phyloP scores from a whole-genome alignment of 2,113 vertebrate species.

The Apeltes quadracus region DNA sequence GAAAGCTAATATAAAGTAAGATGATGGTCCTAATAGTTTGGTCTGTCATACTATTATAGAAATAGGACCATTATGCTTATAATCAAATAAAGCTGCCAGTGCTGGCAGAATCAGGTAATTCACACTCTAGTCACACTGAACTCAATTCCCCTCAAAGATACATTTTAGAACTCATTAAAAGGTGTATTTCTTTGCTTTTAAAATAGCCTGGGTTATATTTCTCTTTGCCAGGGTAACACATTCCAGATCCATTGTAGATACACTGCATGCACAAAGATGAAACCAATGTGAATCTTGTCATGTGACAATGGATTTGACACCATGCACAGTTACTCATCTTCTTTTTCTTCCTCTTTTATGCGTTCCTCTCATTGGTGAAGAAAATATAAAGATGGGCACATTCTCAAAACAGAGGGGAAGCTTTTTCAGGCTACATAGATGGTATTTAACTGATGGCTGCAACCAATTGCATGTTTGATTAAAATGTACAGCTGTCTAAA shows the following conservation, averaged over 20 bases:
- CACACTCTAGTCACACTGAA: background rate
- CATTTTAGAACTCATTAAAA: background rate
- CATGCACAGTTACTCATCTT: background rate
- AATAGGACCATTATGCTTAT: background rate
- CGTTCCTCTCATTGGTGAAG: background rate
- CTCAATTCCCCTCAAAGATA: background rate
- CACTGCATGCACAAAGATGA: background rate
- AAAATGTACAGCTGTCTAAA: conserved; percentile 25
- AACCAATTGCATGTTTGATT: conserved; percentile 13
- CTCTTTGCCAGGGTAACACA: background rate
- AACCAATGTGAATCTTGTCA: background rate
- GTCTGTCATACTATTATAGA: background rate
- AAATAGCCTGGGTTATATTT: background rate
- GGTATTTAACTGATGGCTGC: conserved; percentile 18
- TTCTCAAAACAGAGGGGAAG: background rate
- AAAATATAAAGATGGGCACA: background rate
- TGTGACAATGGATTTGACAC: conserved; percentile 1
- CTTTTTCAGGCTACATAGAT: background rate
- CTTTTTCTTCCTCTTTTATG: background rate
- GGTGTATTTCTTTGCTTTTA: background rate
- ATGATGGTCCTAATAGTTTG: background rate
- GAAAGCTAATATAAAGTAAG: background rate
- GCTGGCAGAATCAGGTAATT: background rate
- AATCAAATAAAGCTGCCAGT: background rate
- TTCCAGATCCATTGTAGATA: background rate